Percentiles rank a stretch among this genome's conserved stretches.
Conservation (phyloP, 1,140 invertebrate species). For the Tribolium madens region DNA sequence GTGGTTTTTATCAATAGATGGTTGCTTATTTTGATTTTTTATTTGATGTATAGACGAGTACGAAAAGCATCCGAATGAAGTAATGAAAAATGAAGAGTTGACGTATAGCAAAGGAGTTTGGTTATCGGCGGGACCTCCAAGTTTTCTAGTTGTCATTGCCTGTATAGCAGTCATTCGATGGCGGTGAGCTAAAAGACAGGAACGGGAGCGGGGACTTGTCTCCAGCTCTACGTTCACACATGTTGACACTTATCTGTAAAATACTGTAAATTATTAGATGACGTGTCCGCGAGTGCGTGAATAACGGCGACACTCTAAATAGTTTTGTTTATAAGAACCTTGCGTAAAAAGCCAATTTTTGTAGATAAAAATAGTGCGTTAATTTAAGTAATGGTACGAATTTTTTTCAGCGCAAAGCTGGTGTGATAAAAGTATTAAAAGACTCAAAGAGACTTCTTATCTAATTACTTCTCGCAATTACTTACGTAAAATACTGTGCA, state of each 20-base stretch:
- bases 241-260: constrained; percentile 59
- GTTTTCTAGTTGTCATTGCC: constrained; percentile 54
- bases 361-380: constrained; percentile 46
- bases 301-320: constrained; percentile 36
- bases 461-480: constrained; percentile 34
- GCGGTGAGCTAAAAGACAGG: constrained; percentile 58
- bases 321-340: constrained; percentile 30
- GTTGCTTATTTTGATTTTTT: constrained; percentile 9
- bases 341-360: constrained; percentile 42
- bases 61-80: constrained; percentile 89
- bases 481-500: constrained; percentile 25
- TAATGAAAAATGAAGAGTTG: constrained; percentile 90
- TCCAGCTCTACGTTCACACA: constrained; percentile 50
- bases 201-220: constrained; percentile 46
- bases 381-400: constrained; percentile 41
- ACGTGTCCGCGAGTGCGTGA: constrained; percentile 35
- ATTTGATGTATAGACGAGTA: constrained; percentile 76
- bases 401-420: constrained; percentile 40
- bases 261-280: constrained; percentile 38
- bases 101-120: constrained; percentile 73
- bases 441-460: constrained; percentile 29
- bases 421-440: constrained; percentile 44
- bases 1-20: not conserved
- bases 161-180: constrained; percentile 57
- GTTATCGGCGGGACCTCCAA: constrained; percentile 55